Conservation (phyloP, 2,113 vertebrate genomes). For the Propithecus coquereli region DNA sequence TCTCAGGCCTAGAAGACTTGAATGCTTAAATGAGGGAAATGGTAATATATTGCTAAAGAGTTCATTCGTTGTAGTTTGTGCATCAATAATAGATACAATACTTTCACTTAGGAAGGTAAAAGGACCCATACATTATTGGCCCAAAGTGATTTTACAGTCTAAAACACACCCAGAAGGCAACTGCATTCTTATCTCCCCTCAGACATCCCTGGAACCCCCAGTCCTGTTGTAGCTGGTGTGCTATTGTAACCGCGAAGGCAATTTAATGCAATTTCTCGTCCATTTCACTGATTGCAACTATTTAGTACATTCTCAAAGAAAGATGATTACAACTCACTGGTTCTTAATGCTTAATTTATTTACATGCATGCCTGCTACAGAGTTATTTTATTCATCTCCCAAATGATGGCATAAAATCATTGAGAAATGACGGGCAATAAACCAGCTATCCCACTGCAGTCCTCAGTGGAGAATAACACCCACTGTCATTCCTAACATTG, state of each 20-base stretch:
- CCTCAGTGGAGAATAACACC: constrained; percentile 76
- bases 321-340: constrained; percentile 83
- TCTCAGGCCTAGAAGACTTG: neutral
- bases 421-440: constrained; percentile 84
- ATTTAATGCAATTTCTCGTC: constrained; percentile 83
- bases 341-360: constrained; percentile 89
- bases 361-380: constrained; percentile 83
- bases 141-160: constrained; percentile 64
- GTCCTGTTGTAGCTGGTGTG: constrained; percentile 72
- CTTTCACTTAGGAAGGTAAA: constrained; percentile 67
- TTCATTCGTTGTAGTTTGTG: constrained; percentile 71
- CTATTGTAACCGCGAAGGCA: constrained; percentile 73
- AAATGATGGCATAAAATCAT: constrained; percentile 83
- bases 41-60: constrained; percentile 16
- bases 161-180: constrained; percentile 72
- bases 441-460: constrained; percentile 71
- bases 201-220: neutral
- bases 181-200: constrained; percentile 63
- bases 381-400: constrained; percentile 82
- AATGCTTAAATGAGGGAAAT: neutral
- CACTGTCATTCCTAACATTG: constrained; percentile 72
- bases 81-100: constrained; percentile 55
- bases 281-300: constrained; percentile 85
- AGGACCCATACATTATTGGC: constrained; percentile 51
- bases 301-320: constrained; percentile 84